Conservation (phyloP, 2,888 invertebrate genomes). For the Cryptosula pallasiana region DNA sequence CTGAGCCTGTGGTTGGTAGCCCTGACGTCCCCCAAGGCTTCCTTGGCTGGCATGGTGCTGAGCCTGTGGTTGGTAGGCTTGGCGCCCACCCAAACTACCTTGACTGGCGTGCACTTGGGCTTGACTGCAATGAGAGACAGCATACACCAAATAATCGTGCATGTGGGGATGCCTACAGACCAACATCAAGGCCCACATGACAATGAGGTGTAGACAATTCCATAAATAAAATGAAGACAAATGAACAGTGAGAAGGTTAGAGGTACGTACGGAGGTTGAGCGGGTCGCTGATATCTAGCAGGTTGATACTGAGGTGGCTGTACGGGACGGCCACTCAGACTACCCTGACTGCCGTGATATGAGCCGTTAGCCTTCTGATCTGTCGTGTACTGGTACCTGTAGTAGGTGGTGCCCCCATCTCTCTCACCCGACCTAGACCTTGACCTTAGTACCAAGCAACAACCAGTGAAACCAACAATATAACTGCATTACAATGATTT, state of each 20-base stretch:
- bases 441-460: background rate
- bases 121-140: background rate
- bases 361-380: background rate
- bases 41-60: conserved; percentile 2
- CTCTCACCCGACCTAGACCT: conserved; percentile 11
- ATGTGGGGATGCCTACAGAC: background rate
- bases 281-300: conserved; percentile 2
- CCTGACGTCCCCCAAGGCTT: conserved; percentile 1
- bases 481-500: too few species aligned
- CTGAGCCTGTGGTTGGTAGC: conserved; percentile 4
- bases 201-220: background rate
- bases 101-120: background rate
- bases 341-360: conserved; percentile 7
- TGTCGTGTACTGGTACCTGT: conserved; percentile 14
- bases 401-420: conserved; percentile 24
- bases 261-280: background rate
- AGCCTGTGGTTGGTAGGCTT: conserved; percentile 10
- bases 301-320: conserved; percentile 10
- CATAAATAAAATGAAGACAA: background rate
- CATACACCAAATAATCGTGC: background rate
- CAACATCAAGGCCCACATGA: background rate
- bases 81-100: background rate
- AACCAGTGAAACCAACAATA: too few species aligned
- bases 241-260: background rate
- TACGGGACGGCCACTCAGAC: background rate